These are phyloP conservation scores for Danio choprae DNA, from an alignment of 2,797 vertebrate species.

Conservation along the genomic window DNA sequence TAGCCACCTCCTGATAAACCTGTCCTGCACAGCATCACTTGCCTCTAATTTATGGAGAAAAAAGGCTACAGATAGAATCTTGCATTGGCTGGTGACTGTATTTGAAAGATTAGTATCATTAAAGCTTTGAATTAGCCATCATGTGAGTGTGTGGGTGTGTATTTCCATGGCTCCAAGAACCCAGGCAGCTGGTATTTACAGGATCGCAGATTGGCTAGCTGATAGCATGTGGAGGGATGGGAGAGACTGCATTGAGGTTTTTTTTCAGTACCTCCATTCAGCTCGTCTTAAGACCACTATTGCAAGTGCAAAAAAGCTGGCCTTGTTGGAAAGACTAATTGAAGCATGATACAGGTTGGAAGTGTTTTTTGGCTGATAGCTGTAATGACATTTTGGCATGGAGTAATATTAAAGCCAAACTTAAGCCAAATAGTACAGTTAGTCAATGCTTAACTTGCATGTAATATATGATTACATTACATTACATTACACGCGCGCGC, in stretches of 20 bases:
- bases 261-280: slow-evolving; percentile 18
- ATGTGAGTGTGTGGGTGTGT: slow-evolving; percentile 44
- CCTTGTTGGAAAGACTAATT: background rate
- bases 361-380: slow-evolving; percentile 22
- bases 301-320: slow-evolving; percentile 14
- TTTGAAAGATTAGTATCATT: slow-evolving; percentile 71
- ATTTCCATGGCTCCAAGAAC: slow-evolving; percentile 57
- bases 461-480: background rate
- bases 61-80: slow-evolving; percentile 58
- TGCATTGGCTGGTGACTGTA: slow-evolving; percentile 61
- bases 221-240: slow-evolving; percentile 54
- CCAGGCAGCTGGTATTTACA: slow-evolving; percentile 68
- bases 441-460: background rate
- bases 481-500: no score
- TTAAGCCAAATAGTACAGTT: no score
- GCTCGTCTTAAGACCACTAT: background rate
- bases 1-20: slow-evolving; percentile 69
- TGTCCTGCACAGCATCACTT: slow-evolving; percentile 46
- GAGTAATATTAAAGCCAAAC: no score
- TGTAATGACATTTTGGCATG: background rate
- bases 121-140: slow-evolving; percentile 53
- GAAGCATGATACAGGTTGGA: background rate
- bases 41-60: background rate
- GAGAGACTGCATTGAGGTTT: slow-evolving; percentile 27
- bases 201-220: slow-evolving; percentile 63